Conservation (phyloP, 2,113 vertebrate species). For the Sander vitreus region DNA sequence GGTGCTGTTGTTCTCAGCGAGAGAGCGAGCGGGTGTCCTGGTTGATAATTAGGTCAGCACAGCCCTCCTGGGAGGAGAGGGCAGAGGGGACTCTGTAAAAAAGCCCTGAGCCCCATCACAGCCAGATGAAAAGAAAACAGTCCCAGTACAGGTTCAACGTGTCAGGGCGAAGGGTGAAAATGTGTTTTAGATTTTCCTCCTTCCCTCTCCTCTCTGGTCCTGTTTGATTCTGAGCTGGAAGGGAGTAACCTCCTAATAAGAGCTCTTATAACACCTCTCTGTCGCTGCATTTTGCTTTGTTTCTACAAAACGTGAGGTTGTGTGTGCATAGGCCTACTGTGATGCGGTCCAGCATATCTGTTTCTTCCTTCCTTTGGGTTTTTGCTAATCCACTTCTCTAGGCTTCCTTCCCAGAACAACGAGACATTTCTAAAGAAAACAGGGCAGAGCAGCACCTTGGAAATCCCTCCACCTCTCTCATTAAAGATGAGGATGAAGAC, state of each 20-base stretch:
- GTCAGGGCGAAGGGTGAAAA: conserved; percentile 73
- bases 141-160: conserved; percentile 74
- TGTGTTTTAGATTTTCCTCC: conserved; percentile 78
- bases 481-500: conserved; percentile 76
- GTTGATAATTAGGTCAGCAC: conserved; percentile 71
- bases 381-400: conserved; percentile 78
- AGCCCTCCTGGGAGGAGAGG: conserved; percentile 62
- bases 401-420: conserved; percentile 80
- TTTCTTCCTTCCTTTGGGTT: conserved; percentile 82
- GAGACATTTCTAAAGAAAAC: conserved; percentile 83
- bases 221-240: conserved; percentile 63
- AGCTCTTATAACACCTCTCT: conserved; percentile 69
- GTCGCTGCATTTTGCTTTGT: conserved; percentile 53
- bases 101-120: conserved; percentile 62
- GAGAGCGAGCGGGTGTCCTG: conserved; percentile 42
- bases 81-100: conserved; percentile 69
- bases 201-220: conserved; percentile 56
- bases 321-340: conserved; percentile 45
- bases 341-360: conserved; percentile 70
- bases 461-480: conserved; percentile 79
- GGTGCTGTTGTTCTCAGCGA: conserved; percentile 44
- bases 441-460: conserved; percentile 73
- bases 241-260: conserved; percentile 67
- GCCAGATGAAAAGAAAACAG: conserved; percentile 81
- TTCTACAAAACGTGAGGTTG: conserved; percentile 38